These are phyloP conservation scores for Venturia canescens DNA, from an alignment of 1,140 invertebrate genomes.

Conservation along the genomic window DNA sequence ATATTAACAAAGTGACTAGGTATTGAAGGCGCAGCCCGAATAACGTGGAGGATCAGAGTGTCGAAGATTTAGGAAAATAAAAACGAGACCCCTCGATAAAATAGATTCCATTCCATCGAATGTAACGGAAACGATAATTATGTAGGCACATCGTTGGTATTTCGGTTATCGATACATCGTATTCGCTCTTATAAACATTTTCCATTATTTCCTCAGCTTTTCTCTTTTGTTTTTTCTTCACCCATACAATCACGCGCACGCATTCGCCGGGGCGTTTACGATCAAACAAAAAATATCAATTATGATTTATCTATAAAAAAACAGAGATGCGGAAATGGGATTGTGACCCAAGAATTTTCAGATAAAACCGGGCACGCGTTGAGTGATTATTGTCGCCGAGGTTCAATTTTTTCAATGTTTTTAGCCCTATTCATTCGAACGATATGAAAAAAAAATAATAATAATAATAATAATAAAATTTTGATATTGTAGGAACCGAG, in stretches of 20 bases:
- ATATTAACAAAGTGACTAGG: constrained; percentile 74
- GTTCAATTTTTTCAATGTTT: too few relatives aligned
- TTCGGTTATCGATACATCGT: constrained; percentile 44
- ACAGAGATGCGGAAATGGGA: neutral
- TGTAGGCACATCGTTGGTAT: constrained; percentile 69
- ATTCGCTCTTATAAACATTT: neutral
- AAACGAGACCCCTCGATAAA: constrained; percentile 53
- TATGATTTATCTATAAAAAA: constrained; percentile 29
- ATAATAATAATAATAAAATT: too few relatives aligned
- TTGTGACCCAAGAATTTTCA: neutral
- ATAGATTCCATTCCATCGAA: constrained; percentile 56
- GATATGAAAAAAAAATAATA: too few relatives aligned
- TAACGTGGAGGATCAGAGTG: constrained; percentile 54
- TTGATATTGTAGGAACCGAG: too few relatives aligned
- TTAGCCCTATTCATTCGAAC: too few relatives aligned
- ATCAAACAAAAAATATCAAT: neutral
- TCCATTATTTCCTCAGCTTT: neutral
- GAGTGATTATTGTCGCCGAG: too few relatives aligned
- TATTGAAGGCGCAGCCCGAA: constrained; percentile 68
- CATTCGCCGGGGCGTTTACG: too few relatives aligned
- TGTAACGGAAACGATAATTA: constrained; percentile 53
- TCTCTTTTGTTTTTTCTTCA: neutral
- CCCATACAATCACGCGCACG: neutral
- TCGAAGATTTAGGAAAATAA: constrained; percentile 60
- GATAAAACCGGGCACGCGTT: neutral